phyloP scores from a whole-genome alignment of 2,113 vertebrate genomes.

The Patagioenas fasciata region DNA sequence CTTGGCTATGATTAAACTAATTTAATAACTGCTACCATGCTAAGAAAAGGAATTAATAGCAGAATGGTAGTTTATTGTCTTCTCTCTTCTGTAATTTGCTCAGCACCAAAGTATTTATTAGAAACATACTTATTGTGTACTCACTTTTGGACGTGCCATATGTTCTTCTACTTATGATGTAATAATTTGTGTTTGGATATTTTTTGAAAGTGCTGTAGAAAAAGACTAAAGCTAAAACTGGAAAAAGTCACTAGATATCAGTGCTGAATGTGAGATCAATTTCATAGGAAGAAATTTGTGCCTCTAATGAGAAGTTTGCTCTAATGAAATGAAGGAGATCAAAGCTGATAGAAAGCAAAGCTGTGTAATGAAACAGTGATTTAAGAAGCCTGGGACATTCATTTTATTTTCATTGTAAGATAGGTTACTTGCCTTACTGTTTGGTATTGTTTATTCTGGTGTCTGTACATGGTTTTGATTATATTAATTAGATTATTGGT shows the following conservation, averaged over 20 bases:
- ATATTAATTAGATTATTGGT: conserved; percentile 75
- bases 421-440: conserved; percentile 73
- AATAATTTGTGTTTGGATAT: conserved; percentile 45
- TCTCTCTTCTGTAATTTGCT: conserved; percentile 42
- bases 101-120: conserved; percentile 46
- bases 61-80: not conserved
- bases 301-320: conserved; percentile 70
- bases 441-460: conserved; percentile 70
- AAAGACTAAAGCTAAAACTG: conserved; percentile 61
- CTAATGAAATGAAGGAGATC: conserved; percentile 77
- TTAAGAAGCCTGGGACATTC: conserved; percentile 75
- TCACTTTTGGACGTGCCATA: not conserved
- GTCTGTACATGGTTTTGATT: conserved; percentile 75
- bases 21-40: conserved; percentile 28
- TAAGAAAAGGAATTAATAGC: conserved; percentile 21
- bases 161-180: conserved; percentile 43
- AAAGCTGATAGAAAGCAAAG: conserved; percentile 78
- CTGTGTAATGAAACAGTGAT: conserved; percentile 73
- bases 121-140: conserved; percentile 42
- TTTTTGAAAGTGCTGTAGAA: conserved; percentile 12
- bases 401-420: conserved; percentile 75
- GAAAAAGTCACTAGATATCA: conserved; percentile 69
- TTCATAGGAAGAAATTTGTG: conserved; percentile 75
- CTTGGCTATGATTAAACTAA: conserved; percentile 32
- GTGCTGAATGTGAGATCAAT: conserved; percentile 65